Conservation (phyloP, 1,140 invertebrate genomes). For the Lethocerus indicus region DNA sequence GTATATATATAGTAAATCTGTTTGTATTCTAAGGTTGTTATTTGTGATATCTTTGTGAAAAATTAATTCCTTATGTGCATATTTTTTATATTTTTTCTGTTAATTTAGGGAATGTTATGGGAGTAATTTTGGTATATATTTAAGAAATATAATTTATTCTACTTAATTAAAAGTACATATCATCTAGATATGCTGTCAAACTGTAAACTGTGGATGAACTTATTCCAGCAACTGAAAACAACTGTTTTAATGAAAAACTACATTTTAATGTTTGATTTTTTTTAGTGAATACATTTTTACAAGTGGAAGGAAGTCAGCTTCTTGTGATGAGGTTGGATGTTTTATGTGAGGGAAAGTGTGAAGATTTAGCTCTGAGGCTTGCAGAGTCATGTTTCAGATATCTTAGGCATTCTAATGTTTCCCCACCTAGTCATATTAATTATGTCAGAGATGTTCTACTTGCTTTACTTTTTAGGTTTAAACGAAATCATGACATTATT, state of each 20-base stretch:
- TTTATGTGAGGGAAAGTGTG: constrained; percentile 11
- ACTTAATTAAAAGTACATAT: no score
- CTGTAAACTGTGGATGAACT: neutral
- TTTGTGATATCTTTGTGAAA: no score
- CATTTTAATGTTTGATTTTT: constrained; percentile 2
- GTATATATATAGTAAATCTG: no score
- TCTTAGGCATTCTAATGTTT: constrained; percentile 2
- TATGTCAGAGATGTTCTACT: constrained; percentile 9
- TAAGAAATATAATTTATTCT: neutral
- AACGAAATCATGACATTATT: constrained; percentile 11
- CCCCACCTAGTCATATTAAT: constrained; percentile 3
- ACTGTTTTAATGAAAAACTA: neutral
- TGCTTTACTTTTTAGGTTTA: constrained; percentile 6
- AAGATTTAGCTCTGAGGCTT: constrained; percentile 10
- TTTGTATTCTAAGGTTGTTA: no score
- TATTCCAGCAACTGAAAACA: neutral
- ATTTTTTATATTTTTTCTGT: neutral
- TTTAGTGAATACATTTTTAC: constrained; percentile 2
- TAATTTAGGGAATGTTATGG: neutral
- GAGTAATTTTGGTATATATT: no score
- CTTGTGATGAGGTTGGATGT: constrained; percentile 9
- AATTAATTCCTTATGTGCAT: no score
- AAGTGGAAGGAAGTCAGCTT: constrained; percentile 8
- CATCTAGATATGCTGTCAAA: neutral
- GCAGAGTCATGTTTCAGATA: constrained; percentile 8